Base-by-base conservation (phyloP, 2,888 invertebrate genomes). In the Synergus umbraculus region DNA sequence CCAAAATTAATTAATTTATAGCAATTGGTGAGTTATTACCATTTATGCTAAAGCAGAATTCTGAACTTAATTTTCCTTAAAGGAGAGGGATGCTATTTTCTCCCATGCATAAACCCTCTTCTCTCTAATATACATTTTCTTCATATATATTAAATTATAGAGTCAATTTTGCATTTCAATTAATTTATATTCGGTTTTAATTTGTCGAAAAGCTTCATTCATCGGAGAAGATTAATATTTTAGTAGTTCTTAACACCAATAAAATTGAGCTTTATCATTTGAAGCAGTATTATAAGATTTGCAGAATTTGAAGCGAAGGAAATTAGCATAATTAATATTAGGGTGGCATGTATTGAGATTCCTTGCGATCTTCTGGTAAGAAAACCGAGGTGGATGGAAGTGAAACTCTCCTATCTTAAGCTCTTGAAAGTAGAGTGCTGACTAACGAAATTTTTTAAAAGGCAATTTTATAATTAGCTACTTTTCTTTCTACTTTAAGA, bases 311-410 rank as follows among this genome's bases (percentile, higher is more conserved):
- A 69, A 49, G 49, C 29, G 15, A 15, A 69, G 49, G 49, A 37
- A 69, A 69, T 69, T 69, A 69, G 49, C 49, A 29, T 69, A 37
- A 69, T 69, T 69, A 69, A 49, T 69, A 69, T 69, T 58, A 9
- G 8, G 58, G 18, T 5, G 13, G 7, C 15, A 49, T 49, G 15
- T 49, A 15, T 49, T 15, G 49, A 49, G 49, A 49, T 15, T 22
- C 22, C 22, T 46, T 22, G 13, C 44, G 44, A 67, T 43, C 7
- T 46, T 67, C 44, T 46, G 22, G 46, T 22, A 46, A 67, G 67
- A 67, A 43, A 13, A 67, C 18, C 13, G n/a, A 46, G 67, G 29
- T 15, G 49, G 29, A 13, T 49, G 49, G 29, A 49, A 46, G 13
- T 67, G 15, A 3, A 44, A 10, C 8, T 66, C 66, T n/a, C 66